Evolutionary conservation across 2,888 invertebrate species (phyloP).

Genomic region (Ecdyonurus torrentis): DNA sequence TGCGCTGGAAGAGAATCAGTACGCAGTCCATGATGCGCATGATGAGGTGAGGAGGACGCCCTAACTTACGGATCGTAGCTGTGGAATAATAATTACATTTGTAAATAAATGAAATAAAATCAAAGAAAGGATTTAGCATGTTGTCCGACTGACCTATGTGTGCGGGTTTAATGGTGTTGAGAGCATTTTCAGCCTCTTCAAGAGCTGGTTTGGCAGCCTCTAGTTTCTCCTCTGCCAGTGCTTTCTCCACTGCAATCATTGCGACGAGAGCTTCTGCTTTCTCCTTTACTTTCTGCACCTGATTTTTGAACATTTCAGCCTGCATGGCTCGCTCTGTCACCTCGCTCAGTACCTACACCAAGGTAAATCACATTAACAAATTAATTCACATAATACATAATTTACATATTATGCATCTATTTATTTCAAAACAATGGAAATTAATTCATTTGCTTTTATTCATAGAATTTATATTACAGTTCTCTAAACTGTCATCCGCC

Average conservation of each 20-base stretch:
- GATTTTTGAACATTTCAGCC: constrained; percentile 88
- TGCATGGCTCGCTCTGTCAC: constrained; percentile 89
- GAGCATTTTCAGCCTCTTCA: constrained; percentile 85
- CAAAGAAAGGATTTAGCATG: neutral
- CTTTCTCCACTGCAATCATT: constrained; percentile 78
- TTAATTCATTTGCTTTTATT: no score
- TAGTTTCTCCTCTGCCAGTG: constrained; percentile 75
- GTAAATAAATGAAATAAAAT: neutral
- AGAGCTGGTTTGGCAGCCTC: constrained; percentile 92
- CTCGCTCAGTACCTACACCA: constrained; percentile 41
- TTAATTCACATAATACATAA: no score
- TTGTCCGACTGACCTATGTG: constrained; percentile 46
- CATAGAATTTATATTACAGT: no score
- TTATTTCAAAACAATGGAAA: no score
- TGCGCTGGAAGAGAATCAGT: constrained; percentile 77
- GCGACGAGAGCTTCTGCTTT: constrained; percentile 80
- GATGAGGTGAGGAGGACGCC: constrained; percentile 88
- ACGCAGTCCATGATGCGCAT: constrained; percentile 98
- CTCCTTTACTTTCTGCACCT: constrained; percentile 90
- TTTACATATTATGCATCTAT: no score
- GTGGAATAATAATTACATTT: constrained; percentile 12
- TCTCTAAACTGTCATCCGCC: no score
- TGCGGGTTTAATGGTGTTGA: constrained; percentile 92
- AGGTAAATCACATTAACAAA: neutral
- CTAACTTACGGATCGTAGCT: constrained; percentile 83